Evolutionary conservation across 2,797 vertebrate genomes (phyloP).

Genomic region (Danio jaintianensis): DNA sequence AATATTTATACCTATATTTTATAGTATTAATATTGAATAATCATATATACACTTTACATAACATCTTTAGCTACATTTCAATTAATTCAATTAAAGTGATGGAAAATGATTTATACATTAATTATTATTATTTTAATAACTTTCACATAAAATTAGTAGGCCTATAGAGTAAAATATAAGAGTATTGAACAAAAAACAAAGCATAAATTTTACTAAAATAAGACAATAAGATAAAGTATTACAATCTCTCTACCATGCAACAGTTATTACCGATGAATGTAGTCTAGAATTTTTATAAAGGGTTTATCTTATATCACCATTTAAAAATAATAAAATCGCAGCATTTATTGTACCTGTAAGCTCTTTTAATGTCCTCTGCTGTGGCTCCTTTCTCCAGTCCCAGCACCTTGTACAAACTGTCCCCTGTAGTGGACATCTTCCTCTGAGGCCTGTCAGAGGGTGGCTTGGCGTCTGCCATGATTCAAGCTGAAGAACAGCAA

Average conservation of each 20-base stretch:
- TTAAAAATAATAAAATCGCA: not conserved
- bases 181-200: not conserved
- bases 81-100: not conserved
- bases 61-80: too few relatives aligned
- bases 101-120: not conserved
- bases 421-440: conserved; percentile 87
- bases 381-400: conserved; percentile 90
- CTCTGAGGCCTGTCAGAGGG: conserved; percentile 74
- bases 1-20: too few relatives aligned
- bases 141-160: not conserved
- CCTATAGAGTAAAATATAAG: not conserved
- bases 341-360: conserved; percentile 83
- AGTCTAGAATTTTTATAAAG: not conserved
- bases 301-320: not conserved
- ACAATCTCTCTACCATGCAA: too few relatives aligned
- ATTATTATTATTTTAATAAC: not conserved
- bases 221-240: too few relatives aligned
- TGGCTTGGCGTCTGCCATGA: conserved; percentile 81
- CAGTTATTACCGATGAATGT: not conserved
- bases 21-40: too few relatives aligned
- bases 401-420: conserved; percentile 87
- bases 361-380: conserved; percentile 89
- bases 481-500: conserved; percentile 59
- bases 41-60: too few relatives aligned
- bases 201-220: not conserved